These are phyloP conservation scores for Musca domestica DNA, from an alignment of 1,140 invertebrate species.

Conservation along the genomic window DNA sequence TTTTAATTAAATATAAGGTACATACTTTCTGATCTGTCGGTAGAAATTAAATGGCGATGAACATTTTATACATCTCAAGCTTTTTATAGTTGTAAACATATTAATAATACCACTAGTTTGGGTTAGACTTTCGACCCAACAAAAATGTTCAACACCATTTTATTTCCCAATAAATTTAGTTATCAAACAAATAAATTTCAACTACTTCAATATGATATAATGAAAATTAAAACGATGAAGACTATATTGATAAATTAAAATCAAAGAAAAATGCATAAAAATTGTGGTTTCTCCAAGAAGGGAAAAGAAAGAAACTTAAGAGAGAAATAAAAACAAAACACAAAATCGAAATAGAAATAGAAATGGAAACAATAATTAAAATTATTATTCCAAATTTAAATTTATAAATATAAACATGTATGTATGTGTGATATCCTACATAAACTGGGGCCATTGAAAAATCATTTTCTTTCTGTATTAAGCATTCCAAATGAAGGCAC, in stretches of 20 bases:
- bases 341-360: too few relatives aligned
- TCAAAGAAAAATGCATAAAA: not conserved
- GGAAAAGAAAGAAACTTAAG: not conserved
- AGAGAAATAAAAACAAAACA: not conserved
- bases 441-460: constrained; percentile 29
- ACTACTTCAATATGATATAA: constrained; percentile 27
- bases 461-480: constrained; percentile 26
- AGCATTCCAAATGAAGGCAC: constrained; percentile 39
- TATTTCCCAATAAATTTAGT: constrained; percentile 54
- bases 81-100: too few relatives aligned
- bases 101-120: too few relatives aligned
- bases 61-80: too few relatives aligned
- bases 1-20: not conserved
- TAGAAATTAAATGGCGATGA: constrained; percentile 5
- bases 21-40: not conserved
- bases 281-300: too few relatives aligned
- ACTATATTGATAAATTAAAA: not conserved
- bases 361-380: not conserved
- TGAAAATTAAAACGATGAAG: constrained; percentile 2
- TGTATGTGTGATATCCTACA: constrained; percentile 5
- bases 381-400: not conserved
- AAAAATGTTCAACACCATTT: constrained; percentile 44
- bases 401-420: not conserved
- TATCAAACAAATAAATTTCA: constrained; percentile 46
- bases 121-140: too few relatives aligned